Evolutionary conservation across 2,113 vertebrate genomes (phyloP).

Genomic region (Bagarius yarrelli): DNA sequence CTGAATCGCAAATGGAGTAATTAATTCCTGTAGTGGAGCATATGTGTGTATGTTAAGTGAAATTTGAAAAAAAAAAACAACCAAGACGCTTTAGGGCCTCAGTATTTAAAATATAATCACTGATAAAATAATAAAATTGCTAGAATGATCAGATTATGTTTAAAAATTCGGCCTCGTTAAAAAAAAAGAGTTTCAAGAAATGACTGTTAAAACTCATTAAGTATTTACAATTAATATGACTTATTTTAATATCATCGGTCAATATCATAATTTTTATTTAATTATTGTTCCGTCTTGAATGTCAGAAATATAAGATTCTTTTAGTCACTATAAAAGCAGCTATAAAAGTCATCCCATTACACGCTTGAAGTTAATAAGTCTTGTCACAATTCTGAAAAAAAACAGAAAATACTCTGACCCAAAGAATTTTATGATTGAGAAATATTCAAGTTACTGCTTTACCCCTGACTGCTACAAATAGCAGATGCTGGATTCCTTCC

Average conservation of each 20-base stretch:
- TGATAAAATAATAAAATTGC: neutral
- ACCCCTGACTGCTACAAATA: neutral
- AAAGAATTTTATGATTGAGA: neutral
- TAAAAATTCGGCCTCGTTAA: neutral
- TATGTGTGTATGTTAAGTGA: neutral
- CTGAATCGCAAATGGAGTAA: too few relatives aligned
- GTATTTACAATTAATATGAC: neutral
- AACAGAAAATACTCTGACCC: neutral
- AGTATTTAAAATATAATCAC: neutral
- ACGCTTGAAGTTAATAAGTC: neutral
- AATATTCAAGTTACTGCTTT: neutral
- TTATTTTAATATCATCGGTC: neutral
- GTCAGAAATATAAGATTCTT: neutral
- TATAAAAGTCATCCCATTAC: neutral
- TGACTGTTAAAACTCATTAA: neutral
- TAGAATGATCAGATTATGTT: neutral
- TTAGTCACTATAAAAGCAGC: neutral
- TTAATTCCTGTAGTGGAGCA: neutral
- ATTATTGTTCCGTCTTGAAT: neutral
- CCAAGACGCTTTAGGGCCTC: neutral
- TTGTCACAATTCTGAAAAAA: neutral
- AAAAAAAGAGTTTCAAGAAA: neutral
- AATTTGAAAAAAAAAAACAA: neutral
- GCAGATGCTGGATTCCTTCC: neutral
- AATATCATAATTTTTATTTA: neutral